phyloP scores from a whole-genome alignment of 2,888 invertebrate genomes.

The Adela reaumurella region DNA sequence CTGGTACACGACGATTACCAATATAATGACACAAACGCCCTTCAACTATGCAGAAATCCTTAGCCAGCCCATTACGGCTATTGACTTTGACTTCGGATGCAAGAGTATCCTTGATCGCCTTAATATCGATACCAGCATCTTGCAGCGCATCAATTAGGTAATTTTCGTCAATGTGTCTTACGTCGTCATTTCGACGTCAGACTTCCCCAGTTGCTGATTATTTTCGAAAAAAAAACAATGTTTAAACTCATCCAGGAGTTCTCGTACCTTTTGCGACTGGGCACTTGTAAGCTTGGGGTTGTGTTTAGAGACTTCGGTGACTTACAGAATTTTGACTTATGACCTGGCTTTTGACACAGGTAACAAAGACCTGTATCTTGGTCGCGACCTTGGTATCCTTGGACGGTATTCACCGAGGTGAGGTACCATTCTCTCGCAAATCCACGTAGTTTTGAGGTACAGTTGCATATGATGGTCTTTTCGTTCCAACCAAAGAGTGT shows the following conservation, averaged over 20 bases:
- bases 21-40: background rate
- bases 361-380: background rate
- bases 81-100: background rate
- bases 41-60: background rate
- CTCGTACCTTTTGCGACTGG: too few species aligned
- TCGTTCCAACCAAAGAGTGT: constrained; percentile 14
- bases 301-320: too few species aligned
- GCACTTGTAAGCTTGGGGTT: too few species aligned
- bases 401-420: background rate
- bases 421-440: constrained; percentile 14
- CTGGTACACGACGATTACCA: background rate
- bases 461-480: constrained; percentile 12
- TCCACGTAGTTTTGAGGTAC: constrained; percentile 12
- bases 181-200: too few species aligned
- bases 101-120: background rate
- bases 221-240: too few species aligned
- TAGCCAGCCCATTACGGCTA: background rate
- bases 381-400: background rate
- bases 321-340: background rate
- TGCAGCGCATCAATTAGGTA: too few species aligned
- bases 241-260: too few species aligned
- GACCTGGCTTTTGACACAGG: background rate
- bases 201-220: too few species aligned
- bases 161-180: too few species aligned
- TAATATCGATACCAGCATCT: background rate